Evolutionary conservation across 2,113 vertebrate genomes (phyloP).

Genomic region (Ellobius talpinus): DNA sequence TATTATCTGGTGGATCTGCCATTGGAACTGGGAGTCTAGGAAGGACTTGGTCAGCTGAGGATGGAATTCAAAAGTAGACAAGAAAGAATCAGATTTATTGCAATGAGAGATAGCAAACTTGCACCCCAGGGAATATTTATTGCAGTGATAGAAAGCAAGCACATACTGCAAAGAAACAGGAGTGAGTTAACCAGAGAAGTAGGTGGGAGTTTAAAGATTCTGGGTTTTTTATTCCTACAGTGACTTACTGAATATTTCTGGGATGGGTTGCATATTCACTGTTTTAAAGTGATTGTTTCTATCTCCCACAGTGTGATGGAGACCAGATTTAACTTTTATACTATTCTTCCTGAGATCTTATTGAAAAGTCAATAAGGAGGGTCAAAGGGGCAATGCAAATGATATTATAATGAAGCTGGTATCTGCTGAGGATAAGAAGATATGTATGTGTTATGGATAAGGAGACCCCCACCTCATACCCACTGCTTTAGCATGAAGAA

Average conservation of each 20-base stretch:
- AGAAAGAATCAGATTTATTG: conserved; percentile 25
- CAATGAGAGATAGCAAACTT: not conserved
- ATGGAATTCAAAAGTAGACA: not conserved
- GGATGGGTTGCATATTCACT: not conserved
- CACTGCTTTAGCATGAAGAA: not conserved
- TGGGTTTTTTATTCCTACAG: not conserved
- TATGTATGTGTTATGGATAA: not conserved
- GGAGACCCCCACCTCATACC: not conserved
- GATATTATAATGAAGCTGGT: not conserved
- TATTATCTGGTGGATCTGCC: not conserved
- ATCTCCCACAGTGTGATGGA: not conserved
- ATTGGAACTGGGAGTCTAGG: not conserved
- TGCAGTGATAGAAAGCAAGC: not conserved
- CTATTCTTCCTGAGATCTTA: not conserved
- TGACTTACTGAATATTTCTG: not conserved
- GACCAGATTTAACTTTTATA: not conserved
- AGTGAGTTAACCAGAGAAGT: not conserved
- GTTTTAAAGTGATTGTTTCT: not conserved
- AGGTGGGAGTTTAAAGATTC: not conserved
- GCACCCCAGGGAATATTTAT: not conserved
- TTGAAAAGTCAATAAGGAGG: not conserved
- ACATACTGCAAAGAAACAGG: not conserved
- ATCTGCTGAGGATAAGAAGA: not conserved
- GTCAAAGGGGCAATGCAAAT: not conserved
- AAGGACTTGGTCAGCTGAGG: not conserved